Percentiles rank a stretch among this genome's conserved stretches.
phyloP scores from a whole-genome alignment of 1,140 invertebrate species.

The Agraylea sexmaculata region DNA sequence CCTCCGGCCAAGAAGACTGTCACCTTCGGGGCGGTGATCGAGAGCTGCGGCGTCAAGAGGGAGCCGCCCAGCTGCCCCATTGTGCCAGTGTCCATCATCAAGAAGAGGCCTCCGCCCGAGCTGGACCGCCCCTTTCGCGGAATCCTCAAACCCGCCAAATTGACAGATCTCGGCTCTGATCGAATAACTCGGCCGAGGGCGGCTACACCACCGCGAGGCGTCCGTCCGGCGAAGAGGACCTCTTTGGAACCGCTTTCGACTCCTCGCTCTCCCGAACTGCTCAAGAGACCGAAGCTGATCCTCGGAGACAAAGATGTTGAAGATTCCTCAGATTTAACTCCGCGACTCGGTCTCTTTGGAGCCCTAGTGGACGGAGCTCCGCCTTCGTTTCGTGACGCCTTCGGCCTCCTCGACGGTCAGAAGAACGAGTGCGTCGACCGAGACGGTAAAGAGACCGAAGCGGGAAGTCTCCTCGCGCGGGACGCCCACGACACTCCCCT shows the following conservation, averaged over 20 bases:
- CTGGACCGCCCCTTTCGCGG: slow-evolving; percentile 37
- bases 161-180: slow-evolving; percentile 36
- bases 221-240: slow-evolving; percentile 16
- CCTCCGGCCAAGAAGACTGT: slow-evolving; percentile 39
- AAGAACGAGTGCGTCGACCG: too few relatives aligned
- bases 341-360: slow-evolving; percentile 14
- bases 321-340: slow-evolving; percentile 23
- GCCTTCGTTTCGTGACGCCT: slow-evolving; percentile 18
- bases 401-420: slow-evolving; percentile 14
- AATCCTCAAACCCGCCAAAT: slow-evolving; percentile 38
- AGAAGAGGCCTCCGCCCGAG: slow-evolving; percentile 38
- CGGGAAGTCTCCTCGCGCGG: slow-evolving; percentile 12
- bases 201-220: slow-evolving; percentile 15
- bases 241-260: slow-evolving; percentile 32
- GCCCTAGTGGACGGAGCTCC: slow-evolving; percentile 11
- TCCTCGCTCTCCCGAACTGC: slow-evolving; percentile 36
- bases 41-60: slow-evolving; percentile 39
- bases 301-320: slow-evolving; percentile 25
- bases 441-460: too few relatives aligned
- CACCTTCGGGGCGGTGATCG: slow-evolving; percentile 39
- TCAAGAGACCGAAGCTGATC: slow-evolving; percentile 39
- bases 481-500: slow-evolving; percentile 18
- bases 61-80: slow-evolving; percentile 35
- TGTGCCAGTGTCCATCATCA: slow-evolving; percentile 39
- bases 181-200: slow-evolving; percentile 13